Conservation (phyloP, 2,888 invertebrate species). For the Diarsia dahlii region DNA sequence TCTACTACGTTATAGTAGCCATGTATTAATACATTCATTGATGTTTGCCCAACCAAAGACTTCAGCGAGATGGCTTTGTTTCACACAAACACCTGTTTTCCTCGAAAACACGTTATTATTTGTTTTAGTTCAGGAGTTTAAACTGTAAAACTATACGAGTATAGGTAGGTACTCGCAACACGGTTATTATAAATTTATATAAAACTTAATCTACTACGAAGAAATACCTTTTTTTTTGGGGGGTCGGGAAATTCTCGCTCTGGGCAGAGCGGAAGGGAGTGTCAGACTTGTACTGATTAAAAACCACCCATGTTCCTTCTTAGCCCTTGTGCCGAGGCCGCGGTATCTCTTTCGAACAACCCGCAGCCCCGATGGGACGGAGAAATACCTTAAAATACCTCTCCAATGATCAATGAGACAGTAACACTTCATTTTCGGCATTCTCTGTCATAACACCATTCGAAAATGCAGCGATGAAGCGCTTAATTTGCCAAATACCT, state of each 20-base stretch:
- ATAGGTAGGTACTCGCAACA: background rate
- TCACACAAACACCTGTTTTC: constrained; percentile 21
- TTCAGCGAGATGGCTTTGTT: constrained; percentile 1
- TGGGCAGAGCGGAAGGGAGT: no score
- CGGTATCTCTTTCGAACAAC: no score
- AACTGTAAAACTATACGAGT: background rate
- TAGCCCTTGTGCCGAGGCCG: no score
- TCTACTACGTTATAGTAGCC: background rate
- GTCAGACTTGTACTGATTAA: no score
- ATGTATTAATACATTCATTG: constrained; percentile 3
- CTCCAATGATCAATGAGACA: background rate
- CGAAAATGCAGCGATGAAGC: constrained; percentile 22
- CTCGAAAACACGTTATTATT: constrained; percentile 5
- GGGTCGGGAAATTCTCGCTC: no score
- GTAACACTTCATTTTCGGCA: background rate
- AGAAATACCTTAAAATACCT: background rate
- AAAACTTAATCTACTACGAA: background rate
- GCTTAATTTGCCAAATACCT: constrained; percentile 47
- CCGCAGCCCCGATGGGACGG: background rate
- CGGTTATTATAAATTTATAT: background rate
- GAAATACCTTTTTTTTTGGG: no score
- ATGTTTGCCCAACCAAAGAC: background rate
- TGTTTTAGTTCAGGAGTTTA: constrained; percentile 33
- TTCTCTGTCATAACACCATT: constrained; percentile 9
- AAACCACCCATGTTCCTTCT: no score